Base-by-base conservation (phyloP, 2,797 vertebrate genomes). In the Gorsachius magnificus region DNA sequence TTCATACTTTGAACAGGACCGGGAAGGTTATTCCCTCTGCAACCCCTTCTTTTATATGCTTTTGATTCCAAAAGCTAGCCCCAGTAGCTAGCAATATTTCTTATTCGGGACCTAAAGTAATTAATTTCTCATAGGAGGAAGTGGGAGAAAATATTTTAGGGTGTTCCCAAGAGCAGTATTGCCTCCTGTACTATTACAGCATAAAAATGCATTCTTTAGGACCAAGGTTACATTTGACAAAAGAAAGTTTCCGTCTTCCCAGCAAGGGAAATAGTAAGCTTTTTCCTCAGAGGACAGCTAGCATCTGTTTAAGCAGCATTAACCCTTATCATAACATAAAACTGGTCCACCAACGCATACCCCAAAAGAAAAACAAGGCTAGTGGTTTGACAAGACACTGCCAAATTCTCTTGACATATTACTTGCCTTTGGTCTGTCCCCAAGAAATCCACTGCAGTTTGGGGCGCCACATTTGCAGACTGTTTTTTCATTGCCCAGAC, bases 371-470 rank as follows among this genome's bases (percentile, higher is more conserved):
- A 66, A 58, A 2, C 29, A 57, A 69, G 53, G 24, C n/a, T 24
- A 29, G 14, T 6, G 56, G 43, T 63, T 33, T 41, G 46, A 76
- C 46, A 69, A 65, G 69, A 83, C 51, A 48, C 33, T 7, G 9
- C 63, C 71, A 91, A 41, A 83, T 57, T 80, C 41, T 76, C 57
- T 29, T 64, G 38, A 83, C 18, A 3, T 28, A 58, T 74, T 83
- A 96, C 56, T 91, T 97, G 99, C 99, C 99, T 99, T 99, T 17
- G 99, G 99, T 77, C 99, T 98, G 96, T 99, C 99, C 16, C 99
- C 99, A 0, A 99, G 99, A 95, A 99, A 99, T 11, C 99, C 99
- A 57, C 99, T 99, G 97, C 99, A 99, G 98, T 99, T 99, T 28
- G 99, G 98, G 16, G 99, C 99, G 5, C 98, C 99, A 29, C 99